phyloP scores from a whole-genome alignment of 1,140 invertebrate species.

The Ridgeia piscesae region DNA sequence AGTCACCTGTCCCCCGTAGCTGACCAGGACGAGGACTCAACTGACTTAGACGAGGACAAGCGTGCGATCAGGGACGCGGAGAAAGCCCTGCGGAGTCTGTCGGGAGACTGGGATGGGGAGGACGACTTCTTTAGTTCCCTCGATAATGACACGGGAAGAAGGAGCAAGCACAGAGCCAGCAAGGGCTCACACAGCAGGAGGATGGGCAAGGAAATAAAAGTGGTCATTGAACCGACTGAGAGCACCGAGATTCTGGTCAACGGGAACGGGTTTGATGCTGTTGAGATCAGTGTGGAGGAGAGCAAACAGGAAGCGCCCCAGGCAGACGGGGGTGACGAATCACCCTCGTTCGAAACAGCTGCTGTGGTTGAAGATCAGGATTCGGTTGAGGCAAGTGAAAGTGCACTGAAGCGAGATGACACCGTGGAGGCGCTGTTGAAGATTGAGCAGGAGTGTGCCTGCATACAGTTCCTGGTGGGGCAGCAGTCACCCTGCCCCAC shows the following conservation, averaged over 20 bases:
- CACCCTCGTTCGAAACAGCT: neutral
- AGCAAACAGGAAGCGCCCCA: neutral
- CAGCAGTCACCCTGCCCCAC: neutral
- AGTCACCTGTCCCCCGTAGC: neutral
- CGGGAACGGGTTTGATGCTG: neutral
- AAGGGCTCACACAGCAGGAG: neutral
- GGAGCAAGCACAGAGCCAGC: constrained; percentile 18
- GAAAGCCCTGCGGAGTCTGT: constrained; percentile 78
- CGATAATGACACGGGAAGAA: constrained; percentile 64
- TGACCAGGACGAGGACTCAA: constrained; percentile 24
- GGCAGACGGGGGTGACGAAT: neutral
- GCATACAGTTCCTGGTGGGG: constrained; percentile 39
- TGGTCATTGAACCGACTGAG: constrained; percentile 9
- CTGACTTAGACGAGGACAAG: constrained; percentile 68
- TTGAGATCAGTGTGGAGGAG: neutral
- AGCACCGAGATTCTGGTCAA: constrained; percentile 13
- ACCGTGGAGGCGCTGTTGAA: constrained; percentile 62
- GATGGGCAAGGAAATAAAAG: neutral
- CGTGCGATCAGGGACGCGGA: constrained; percentile 82
- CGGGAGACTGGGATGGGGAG: constrained; percentile 59
- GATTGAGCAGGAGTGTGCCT: constrained; percentile 62
- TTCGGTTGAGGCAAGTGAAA: neutral
- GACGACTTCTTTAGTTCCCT: constrained; percentile 25
- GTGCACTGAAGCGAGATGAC: constrained; percentile 17
- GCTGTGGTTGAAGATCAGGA: neutral